Percentiles rank a stretch among this genome's conserved stretches.
phyloP scores from a whole-genome alignment of 2,888 invertebrate genomes.

The Auanema freiburgensis region DNA sequence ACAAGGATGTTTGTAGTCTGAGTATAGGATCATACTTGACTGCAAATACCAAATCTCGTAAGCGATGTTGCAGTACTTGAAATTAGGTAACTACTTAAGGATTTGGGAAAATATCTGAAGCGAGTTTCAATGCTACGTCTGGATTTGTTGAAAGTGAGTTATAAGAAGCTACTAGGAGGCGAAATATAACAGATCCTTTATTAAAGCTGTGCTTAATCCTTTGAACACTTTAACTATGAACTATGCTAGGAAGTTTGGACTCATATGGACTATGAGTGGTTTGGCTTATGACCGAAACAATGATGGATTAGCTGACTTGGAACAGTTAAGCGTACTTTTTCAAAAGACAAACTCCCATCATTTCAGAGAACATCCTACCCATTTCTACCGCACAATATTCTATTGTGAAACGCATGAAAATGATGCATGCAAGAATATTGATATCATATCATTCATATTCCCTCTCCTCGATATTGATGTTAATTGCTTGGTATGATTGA shows the following conservation, averaged over 20 bases:
- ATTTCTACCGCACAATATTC: conserved; percentile 11
- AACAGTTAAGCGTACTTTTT: not conserved
- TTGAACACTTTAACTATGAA: conserved; percentile 19
- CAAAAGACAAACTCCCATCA: not conserved
- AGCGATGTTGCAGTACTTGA: not conserved
- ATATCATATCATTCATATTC: conserved; percentile 17
- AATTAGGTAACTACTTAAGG: not conserved
- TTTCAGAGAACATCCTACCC: conserved; percentile 16
- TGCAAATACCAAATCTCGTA: conserved; percentile 6
- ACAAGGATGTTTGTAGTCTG: not conserved
- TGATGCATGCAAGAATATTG: no score
- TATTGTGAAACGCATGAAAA: no score
- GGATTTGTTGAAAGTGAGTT: conserved; percentile 11
- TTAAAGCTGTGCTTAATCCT: conserved; percentile 14
- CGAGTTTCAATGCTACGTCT: conserved; percentile 7
- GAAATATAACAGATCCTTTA: not conserved
- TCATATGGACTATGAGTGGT: conserved; percentile 30
- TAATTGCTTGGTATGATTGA: conserved; percentile 18
- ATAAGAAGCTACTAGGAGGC: not conserved
- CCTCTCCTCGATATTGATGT: conserved; percentile 15
- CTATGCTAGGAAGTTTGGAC: conserved; percentile 28
- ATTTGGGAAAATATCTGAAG: conserved; percentile 10
- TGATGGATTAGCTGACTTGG: conserved; percentile 23
- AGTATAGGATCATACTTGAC: conserved; percentile 10
- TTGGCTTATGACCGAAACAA: conserved; percentile 25